Evolutionary conservation across 1,140 invertebrate species (phyloP).

Genomic region (Trachelipus rathkii): DNA sequence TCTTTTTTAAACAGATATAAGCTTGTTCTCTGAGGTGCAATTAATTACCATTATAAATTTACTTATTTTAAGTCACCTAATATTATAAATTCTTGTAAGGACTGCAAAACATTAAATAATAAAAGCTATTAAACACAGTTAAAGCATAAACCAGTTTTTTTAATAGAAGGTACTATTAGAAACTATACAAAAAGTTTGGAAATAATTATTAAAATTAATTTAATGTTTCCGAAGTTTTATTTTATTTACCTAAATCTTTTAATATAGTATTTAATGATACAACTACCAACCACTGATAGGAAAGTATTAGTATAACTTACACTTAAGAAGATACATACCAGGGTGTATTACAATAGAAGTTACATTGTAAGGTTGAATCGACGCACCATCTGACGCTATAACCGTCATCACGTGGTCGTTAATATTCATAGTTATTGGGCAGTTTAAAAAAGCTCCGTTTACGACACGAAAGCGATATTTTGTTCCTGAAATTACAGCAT

Average conservation of each 20-base stretch:
- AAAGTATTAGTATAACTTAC: background rate
- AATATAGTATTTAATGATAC: background rate
- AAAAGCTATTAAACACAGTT: no score
- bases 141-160: background rate
- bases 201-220: background rate
- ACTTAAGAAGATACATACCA: background rate
- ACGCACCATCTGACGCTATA: constrained; percentile 48
- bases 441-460: constrained; percentile 47
- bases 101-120: no score
- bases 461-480: constrained; percentile 48
- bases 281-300: background rate
- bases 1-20: no score
- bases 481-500: background rate
- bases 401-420: constrained; percentile 48
- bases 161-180: background rate
- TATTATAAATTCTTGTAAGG: background rate
- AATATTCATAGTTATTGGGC: constrained; percentile 48
- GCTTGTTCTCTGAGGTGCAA: no score
- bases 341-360: constrained; percentile 23
- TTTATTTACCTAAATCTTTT: no score
- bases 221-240: background rate
- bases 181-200: background rate
- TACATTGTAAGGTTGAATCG: constrained; percentile 22
- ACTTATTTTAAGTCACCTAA: background rate
- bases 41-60: background rate